These are phyloP conservation scores for Sinohyriopsis cumingii DNA, from an alignment of 2,888 invertebrate genomes.

Conservation along the genomic window DNA sequence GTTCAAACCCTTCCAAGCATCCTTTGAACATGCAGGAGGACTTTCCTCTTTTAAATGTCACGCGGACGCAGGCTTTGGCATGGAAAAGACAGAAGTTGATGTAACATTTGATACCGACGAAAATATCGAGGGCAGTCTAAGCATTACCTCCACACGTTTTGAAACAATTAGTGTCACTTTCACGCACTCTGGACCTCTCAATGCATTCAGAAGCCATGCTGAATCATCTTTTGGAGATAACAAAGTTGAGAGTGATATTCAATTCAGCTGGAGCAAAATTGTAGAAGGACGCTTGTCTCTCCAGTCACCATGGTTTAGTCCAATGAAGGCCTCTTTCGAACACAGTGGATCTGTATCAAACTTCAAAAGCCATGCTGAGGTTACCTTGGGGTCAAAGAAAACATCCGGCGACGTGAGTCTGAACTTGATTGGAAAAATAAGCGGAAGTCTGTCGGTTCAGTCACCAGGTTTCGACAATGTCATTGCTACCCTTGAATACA, in stretches of 20 bases:
- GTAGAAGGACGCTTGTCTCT: conserved; percentile 12
- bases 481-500: too few relatives aligned
- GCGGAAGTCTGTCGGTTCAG: too few relatives aligned
- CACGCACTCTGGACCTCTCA: conserved; percentile 6
- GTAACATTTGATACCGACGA: conserved; percentile 12
- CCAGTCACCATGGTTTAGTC: conserved; percentile 18
- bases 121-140: conserved; percentile 35
- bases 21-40: conserved; percentile 4
- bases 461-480: too few relatives aligned
- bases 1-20: too few relatives aligned
- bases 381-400: conserved; percentile 21
- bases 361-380: conserved; percentile 24
- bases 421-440: too few relatives aligned
- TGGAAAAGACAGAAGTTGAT: conserved; percentile 2
- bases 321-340: conserved; percentile 19
- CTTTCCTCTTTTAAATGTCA: conserved; percentile 2
- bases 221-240: background rate
- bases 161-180: conserved; percentile 28
- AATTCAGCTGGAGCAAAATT: too few relatives aligned
- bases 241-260: too few relatives aligned
- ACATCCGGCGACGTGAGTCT: conserved; percentile 31
- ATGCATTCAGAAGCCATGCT: conserved; percentile 1
- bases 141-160: conserved; percentile 40
- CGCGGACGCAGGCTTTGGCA: background rate
- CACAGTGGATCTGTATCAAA: conserved; percentile 17